These are phyloP conservation scores for Sebastes kiyomatsui DNA, from an alignment of 2,797 vertebrate genomes.

Conservation along the genomic window DNA sequence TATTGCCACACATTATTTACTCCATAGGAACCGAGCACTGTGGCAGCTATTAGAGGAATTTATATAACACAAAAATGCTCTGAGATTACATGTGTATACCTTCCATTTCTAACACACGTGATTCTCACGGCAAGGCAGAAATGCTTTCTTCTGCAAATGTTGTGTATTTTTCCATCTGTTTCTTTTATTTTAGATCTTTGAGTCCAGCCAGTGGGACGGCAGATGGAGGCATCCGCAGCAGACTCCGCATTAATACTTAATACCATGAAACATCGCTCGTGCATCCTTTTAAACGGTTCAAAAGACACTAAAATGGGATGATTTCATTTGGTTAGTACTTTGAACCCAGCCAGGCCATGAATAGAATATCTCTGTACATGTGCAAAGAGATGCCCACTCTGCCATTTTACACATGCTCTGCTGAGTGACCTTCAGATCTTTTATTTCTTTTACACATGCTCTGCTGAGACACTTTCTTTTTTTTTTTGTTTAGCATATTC, in stretches of 20 bases:
- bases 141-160: slow-evolving; percentile 31
- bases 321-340: slow-evolving; percentile 51
- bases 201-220: slow-evolving; percentile 27
- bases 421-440: neutral
- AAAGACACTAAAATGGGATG: slow-evolving; percentile 61
- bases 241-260: slow-evolving; percentile 74
- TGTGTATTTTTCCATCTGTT: slow-evolving; percentile 62
- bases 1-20: slow-evolving; percentile 64
- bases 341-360: slow-evolving; percentile 32
- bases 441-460: neutral
- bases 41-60: slow-evolving; percentile 64
- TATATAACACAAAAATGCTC: slow-evolving; percentile 42
- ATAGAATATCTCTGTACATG: slow-evolving; percentile 28
- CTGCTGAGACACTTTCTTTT: neutral
- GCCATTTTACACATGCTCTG: slow-evolving; percentile 23
- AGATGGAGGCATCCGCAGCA: slow-evolving; percentile 70
- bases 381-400: slow-evolving; percentile 22
- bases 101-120: slow-evolving; percentile 39
- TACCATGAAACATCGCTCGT: slow-evolving; percentile 58
- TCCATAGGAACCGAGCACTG: slow-evolving; percentile 39
- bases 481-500: neutral
- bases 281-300: slow-evolving; percentile 75
- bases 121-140: slow-evolving; percentile 28
- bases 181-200: slow-evolving; percentile 59
- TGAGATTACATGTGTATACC: slow-evolving; percentile 52